Percentiles rank a stretch among this genome's conserved stretches.
These are phyloP conservation scores for Aphidius gifuensis DNA, from an alignment of 1,140 invertebrate genomes.

Conservation along the genomic window DNA sequence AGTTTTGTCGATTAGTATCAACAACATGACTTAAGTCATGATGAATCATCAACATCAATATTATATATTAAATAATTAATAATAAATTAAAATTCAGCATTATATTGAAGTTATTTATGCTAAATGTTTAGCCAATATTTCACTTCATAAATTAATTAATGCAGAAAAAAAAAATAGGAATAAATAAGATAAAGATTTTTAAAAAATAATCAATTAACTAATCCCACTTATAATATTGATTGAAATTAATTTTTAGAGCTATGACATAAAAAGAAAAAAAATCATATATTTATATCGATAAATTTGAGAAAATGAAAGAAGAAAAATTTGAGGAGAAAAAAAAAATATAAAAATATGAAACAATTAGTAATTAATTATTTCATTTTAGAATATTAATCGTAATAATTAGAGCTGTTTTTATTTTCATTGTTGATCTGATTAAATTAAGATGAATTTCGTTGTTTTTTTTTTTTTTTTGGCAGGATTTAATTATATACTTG, in stretches of 20 bases:
- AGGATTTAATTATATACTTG: slow-evolving; percentile 3
- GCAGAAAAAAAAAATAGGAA: slow-evolving; percentile 13
- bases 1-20: slow-evolving; percentile 86
- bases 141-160: slow-evolving; percentile 42
- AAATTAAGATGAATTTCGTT: slow-evolving; percentile 12
- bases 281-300: not conserved
- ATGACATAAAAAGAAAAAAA: too few species aligned
- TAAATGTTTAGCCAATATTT: slow-evolving; percentile 43
- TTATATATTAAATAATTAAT: slow-evolving; percentile 37
- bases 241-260: too few species aligned
- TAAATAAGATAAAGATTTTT: not conserved
- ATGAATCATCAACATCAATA: slow-evolving; percentile 39
- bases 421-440: not conserved
- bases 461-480: slow-evolving; percentile 27
- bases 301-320: not conserved
- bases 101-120: slow-evolving; percentile 47
- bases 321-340: not conserved
- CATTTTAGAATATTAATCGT: slow-evolving; percentile 18
- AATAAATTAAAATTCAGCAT: slow-evolving; percentile 45
- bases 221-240: too few species aligned
- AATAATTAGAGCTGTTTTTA: slow-evolving; percentile 19
- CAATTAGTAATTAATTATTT: slow-evolving; percentile 22
- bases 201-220: too few species aligned
- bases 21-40: slow-evolving; percentile 26
- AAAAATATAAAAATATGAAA: slow-evolving; percentile 10